These are phyloP conservation scores for Pterois miles DNA, from an alignment of 2,797 vertebrate genomes.

Conservation along the genomic window DNA sequence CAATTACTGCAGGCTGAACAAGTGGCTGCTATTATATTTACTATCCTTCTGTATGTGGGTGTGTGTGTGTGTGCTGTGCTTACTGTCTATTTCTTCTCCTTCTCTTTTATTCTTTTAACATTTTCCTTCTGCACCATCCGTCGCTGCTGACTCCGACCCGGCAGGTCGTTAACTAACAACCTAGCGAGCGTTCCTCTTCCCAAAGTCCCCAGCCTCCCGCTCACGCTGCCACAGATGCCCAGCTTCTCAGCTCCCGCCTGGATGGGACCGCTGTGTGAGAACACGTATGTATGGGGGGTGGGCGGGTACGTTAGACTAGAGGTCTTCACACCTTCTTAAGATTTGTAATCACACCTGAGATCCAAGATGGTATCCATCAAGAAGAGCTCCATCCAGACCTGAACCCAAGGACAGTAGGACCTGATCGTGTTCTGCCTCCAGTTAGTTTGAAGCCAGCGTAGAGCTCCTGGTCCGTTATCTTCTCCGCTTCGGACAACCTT, in stretches of 20 bases:
- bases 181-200: constrained; percentile 95
- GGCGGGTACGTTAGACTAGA: background rate
- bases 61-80: background rate
- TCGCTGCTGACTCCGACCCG: constrained; percentile 3
- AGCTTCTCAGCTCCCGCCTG: constrained; percentile 93
- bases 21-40: constrained; percentile 31
- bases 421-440: background rate
- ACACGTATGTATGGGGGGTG: constrained; percentile 90
- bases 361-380: background rate
- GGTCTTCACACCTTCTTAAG: constrained; percentile 28
- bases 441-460: background rate
- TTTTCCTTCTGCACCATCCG: background rate
- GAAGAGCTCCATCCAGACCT: background rate
- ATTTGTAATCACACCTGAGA: background rate
- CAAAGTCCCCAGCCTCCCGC: constrained; percentile 95
- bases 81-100: constrained; percentile 35
- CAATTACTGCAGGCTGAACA: constrained; percentile 25
- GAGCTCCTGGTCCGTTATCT: background rate
- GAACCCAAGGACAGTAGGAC: background rate
- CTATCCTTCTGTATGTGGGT: constrained; percentile 5
- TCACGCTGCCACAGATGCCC: constrained; percentile 97
- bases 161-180: constrained; percentile 97
- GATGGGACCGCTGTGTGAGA: constrained; percentile 95
- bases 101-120: constrained; percentile 18
- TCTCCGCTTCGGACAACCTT: background rate